phyloP scores from a whole-genome alignment of 2,113 vertebrate genomes.

The Nerophis ophidion region DNA sequence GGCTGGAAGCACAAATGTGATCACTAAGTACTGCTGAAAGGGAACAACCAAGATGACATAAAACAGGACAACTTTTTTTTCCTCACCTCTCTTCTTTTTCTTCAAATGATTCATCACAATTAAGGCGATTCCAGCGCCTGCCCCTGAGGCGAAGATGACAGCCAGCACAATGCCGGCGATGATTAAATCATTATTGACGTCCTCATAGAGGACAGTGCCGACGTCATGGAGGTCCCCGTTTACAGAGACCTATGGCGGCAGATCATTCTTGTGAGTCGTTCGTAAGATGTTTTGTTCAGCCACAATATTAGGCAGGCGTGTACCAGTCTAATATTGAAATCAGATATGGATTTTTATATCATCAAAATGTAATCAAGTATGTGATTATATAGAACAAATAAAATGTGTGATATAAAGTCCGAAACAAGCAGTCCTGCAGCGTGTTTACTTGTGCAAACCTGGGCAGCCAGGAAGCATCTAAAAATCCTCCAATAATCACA shows the following conservation, averaged over 20 bases:
- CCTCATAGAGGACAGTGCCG: slow-evolving; percentile 71
- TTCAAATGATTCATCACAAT: slow-evolving; percentile 61
- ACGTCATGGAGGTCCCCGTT: slow-evolving; percentile 65
- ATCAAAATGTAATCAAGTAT: too few species aligned
- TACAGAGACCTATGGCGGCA: slow-evolving; percentile 62
- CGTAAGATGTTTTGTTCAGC: not conserved
- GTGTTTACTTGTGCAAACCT: too few species aligned
- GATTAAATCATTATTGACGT: slow-evolving; percentile 29
- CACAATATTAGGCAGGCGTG: not conserved
- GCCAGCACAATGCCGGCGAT: slow-evolving; percentile 70
- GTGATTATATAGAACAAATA: too few species aligned
- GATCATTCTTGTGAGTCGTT: not conserved
- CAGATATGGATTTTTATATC: too few species aligned
- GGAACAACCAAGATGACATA: not conserved
- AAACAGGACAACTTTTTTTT: not conserved
- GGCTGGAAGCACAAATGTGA: slow-evolving; percentile 46
- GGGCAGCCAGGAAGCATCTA: too few species aligned
- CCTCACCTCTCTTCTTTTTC: slow-evolving; percentile 74
- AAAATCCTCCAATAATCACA: too few species aligned
- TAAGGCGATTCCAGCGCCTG: slow-evolving; percentile 55
- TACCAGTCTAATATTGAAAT: not conserved
- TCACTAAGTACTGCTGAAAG: not conserved
- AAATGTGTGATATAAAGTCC: too few species aligned
- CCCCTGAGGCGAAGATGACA: slow-evolving; percentile 63
- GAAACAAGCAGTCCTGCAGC: too few species aligned